Conservation (phyloP, 2,113 vertebrate genomes). For the Catharus fuscescens region DNA sequence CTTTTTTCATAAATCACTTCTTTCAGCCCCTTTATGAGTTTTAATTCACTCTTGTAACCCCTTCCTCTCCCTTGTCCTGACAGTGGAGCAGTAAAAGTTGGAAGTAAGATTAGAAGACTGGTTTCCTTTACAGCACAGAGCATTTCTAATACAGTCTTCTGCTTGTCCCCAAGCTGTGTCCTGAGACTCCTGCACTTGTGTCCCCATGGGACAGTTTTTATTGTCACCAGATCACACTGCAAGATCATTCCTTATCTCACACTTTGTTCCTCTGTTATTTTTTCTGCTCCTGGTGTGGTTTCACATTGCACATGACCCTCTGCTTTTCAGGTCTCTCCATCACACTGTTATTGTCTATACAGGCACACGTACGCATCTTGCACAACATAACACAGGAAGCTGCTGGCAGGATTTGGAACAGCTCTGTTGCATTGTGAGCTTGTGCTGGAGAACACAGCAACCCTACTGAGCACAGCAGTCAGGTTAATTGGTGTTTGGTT, state of each 20-base stretch:
- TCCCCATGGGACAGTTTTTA: not conserved
- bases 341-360: not conserved
- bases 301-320: not conserved
- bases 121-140: not conserved
- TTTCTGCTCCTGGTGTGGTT: not conserved
- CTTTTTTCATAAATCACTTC: slow-evolving; percentile 21
- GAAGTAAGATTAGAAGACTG: not conserved
- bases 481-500: not conserved
- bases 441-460: not conserved
- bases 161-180: not conserved
- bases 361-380: not conserved
- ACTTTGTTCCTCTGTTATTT: not conserved
- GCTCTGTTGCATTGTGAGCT: not conserved
- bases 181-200: not conserved
- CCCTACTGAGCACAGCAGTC: not conserved
- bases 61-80: not conserved
- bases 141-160: not conserved
- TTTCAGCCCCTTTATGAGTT: slow-evolving; percentile 20
- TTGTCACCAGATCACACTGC: not conserved
- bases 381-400: not conserved
- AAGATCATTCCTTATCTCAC: not conserved
- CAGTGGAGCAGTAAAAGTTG: not conserved
- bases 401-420: not conserved
- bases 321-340: not conserved
- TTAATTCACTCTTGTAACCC: slow-evolving; percentile 13